Evolutionary conservation across 2,888 invertebrate genomes (phyloP).

Genomic region (Celastrina argiolus): DNA sequence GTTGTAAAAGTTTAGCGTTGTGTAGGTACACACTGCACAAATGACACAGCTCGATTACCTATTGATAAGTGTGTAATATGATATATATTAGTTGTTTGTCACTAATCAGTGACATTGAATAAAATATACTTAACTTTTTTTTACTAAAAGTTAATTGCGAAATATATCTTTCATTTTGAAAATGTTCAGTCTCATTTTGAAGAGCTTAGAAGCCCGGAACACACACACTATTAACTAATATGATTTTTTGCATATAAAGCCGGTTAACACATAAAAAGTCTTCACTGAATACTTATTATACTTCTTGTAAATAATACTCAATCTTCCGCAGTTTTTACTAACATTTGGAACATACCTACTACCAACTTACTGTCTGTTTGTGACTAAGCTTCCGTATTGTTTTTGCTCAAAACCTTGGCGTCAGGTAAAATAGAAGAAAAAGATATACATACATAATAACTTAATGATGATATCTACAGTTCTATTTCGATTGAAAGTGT

Average conservation of each 20-base stretch:
- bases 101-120: too few species aligned
- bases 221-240: not conserved
- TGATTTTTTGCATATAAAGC: not conserved
- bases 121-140: too few species aligned
- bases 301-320: not conserved
- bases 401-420: not conserved
- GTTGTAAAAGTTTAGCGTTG: too few species aligned
- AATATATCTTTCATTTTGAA: too few species aligned
- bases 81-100: too few species aligned
- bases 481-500: not conserved
- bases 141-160: too few species aligned
- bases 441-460: not conserved
- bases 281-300: slow-evolving; percentile 13
- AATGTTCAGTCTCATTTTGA: not conserved
- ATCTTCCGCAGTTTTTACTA: slow-evolving; percentile 16
- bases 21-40: too few species aligned
- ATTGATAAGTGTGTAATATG: too few species aligned
- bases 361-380: not conserved
- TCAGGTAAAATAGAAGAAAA: slow-evolving; percentile 1
- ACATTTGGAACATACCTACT: not conserved
- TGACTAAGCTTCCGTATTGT: slow-evolving; percentile 18
- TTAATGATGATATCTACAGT: not conserved
- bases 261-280: not conserved
- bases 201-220: not conserved
- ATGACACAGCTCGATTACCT: too few species aligned